Conservation (phyloP, 2,888 invertebrate species). For the Prenolepis imparis region DNA sequence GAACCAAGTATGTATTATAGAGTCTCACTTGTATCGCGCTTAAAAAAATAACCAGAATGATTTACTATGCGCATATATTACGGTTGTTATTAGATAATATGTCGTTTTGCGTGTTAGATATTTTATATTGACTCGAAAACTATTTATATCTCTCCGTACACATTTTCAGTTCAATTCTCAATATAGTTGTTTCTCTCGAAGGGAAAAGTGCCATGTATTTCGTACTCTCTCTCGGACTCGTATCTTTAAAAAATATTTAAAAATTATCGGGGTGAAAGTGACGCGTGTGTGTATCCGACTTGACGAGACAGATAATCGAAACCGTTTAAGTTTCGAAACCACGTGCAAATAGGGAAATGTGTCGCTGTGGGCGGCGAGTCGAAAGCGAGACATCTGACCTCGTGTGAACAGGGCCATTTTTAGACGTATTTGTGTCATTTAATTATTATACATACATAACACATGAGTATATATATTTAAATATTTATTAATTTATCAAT, state of each 20-base stretch:
- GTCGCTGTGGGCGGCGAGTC: constrained; percentile 66
- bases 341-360: constrained; percentile 38
- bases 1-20: background rate
- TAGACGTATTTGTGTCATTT: background rate
- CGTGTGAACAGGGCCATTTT: background rate
- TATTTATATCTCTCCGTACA: background rate
- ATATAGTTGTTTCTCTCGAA: background rate
- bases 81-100: background rate
- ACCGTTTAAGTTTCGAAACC: constrained; percentile 60
- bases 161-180: background rate
- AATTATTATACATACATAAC: background rate
- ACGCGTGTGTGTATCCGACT: constrained; percentile 5
- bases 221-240: background rate
- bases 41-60: background rate
- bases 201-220: background rate
- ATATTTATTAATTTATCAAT: constrained; percentile 1
- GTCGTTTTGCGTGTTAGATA: background rate
- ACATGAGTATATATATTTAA: background rate
- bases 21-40: background rate
- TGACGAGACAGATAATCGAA: constrained; percentile 20
- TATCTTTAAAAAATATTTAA: constrained; percentile 33
- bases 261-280: constrained; percentile 47
- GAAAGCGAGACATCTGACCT: constrained; percentile 61
- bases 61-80: background rate
- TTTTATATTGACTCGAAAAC: background rate